Conservation (phyloP, 2,113 vertebrate species). For the Alligator sinensis region DNA sequence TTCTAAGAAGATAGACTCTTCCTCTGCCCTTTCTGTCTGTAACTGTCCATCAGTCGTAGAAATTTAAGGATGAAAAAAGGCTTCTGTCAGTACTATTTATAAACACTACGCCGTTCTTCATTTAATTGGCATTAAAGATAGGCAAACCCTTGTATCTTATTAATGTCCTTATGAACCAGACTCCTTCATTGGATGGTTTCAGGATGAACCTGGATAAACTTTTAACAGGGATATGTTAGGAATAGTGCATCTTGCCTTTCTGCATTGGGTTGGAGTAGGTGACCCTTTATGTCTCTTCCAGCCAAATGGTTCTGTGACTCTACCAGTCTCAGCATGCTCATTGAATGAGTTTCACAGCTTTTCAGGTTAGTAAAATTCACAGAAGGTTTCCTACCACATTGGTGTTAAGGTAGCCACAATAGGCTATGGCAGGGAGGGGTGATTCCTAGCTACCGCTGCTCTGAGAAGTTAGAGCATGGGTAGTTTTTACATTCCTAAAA, state of each 20-base stretch:
- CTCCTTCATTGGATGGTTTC: neutral
- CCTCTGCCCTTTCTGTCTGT: neutral
- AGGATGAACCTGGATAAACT: too few species aligned
- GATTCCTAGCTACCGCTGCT: neutral
- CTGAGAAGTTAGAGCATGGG: neutral
- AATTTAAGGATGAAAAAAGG: neutral
- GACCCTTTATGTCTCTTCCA: too few species aligned
- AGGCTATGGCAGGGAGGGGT: neutral
- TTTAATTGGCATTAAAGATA: neutral
- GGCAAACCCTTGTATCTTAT: neutral
- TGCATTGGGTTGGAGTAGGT: too few species aligned
- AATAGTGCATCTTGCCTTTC: too few species aligned
- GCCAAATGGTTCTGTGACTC: too few species aligned
- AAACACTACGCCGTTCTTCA: neutral
- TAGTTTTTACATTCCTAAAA: neutral
- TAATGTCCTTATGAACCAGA: neutral
- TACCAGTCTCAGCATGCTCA: neutral
- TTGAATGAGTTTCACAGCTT: neutral
- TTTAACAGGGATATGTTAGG: too few species aligned
- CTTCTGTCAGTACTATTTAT: neutral
- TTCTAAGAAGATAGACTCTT: neutral
- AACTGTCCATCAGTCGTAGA: neutral
- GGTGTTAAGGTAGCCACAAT: neutral
- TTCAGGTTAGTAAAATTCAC: neutral
- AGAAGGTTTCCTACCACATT: neutral